Evolutionary conservation across 2,797 vertebrate species (phyloP).

Genomic region (Gorsachius magnificus): DNA sequence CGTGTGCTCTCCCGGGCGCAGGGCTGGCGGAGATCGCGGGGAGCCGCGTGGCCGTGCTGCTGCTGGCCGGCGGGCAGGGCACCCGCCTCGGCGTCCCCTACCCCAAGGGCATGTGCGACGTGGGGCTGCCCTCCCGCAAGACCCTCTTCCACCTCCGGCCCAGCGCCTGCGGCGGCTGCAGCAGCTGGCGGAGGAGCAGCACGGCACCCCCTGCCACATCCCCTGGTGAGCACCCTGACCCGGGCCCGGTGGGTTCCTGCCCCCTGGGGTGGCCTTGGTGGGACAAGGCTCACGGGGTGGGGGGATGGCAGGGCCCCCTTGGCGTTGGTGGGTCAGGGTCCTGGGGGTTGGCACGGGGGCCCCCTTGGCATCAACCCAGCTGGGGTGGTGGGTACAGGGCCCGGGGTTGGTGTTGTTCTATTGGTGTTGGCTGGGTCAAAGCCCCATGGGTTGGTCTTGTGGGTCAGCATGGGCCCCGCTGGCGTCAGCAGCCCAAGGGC

Average conservation of each 20-base stretch:
- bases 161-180: constrained; percentile 92
- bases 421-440: no score
- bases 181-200: constrained; percentile 83
- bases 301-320: neutral
- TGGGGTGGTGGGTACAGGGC: neutral
- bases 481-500: neutral
- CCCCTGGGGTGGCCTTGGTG: neutral
- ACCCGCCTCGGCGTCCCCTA: constrained; percentile 93
- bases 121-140: constrained; percentile 92
- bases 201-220: constrained; percentile 83
- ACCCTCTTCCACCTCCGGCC: constrained; percentile 96
- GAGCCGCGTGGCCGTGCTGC: constrained; percentile 88
- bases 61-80: constrained; percentile 94
- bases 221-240: constrained; percentile 85
- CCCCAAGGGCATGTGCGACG: constrained; percentile 97
- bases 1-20: neutral
- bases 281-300: neutral
- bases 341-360: accelerated
- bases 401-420: accelerated
- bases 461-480: accelerated
- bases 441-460: neutral
- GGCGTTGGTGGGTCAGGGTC: neutral
- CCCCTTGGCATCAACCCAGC: accelerated
- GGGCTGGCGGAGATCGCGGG: constrained; percentile 51
- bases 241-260: accelerated